Evolutionary conservation across 2,113 vertebrate species (phyloP), one percentile per base, ranked within the genome.

Genomic region (Acanthisitta chloris): DNA sequence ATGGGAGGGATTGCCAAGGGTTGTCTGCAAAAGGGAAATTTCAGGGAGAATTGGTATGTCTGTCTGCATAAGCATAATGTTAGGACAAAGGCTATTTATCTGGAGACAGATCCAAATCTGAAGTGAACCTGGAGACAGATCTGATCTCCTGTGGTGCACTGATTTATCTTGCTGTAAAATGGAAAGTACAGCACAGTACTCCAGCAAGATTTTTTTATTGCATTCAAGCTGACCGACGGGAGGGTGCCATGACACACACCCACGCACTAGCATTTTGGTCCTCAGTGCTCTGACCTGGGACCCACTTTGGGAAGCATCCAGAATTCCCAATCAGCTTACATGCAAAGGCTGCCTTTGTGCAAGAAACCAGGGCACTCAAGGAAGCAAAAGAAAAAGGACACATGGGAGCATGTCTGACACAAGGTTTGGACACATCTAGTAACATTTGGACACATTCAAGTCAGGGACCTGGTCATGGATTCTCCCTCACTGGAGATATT

Each of bases 1-100:
- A 81, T n/a, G n/a, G 28, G 62, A 92, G 25, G 42, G n/a, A 87
- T 28, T 92, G 78, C 86, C 78, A 82, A 90, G 38, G 42, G 10
- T 54, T 90, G 54, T 17, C 90, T 86, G 42, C 71, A 80, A 69
- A 94, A 91, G 62, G 73, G 78, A 92, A 87, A 92, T 59, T 94
- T 74, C 2, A 3, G 45, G n/a, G 70, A 72, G 57, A 81, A 42
- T 20, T 21, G 23, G 71, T 70, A 57, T 42, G 59, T 42, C 76
- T 69, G 28, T n/a, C 31, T 73, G 42, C 46, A 66, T 33, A 62
- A 73, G 40, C 21, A 34, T 20, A 77, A 86, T 2, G 43, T 29
- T 26, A 92, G 29, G 51, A 85, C 70, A 87, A 72, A 48, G 62
- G 54, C 45, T 83, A 17, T 92, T 83, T 80, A 71, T 90, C 62